Conservation (phyloP, 2,797 vertebrate species). For the Chromis chromis region DNA sequence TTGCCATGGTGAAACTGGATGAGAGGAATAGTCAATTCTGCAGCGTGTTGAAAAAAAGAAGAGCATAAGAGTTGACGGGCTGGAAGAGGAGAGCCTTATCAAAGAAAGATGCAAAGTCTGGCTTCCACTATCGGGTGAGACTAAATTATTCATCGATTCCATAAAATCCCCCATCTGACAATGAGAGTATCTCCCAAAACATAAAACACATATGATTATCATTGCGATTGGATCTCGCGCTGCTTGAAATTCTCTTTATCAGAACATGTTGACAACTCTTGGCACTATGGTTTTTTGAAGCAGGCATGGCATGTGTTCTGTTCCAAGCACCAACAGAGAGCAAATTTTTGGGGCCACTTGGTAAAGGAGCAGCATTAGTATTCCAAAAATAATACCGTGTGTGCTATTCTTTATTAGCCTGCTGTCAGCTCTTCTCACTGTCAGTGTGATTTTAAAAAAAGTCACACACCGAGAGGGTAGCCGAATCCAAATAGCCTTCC, state of each 20-base stretch:
- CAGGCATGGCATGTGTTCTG: conserved; percentile 9
- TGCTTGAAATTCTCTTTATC: conserved; percentile 37
- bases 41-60: conserved; percentile 41
- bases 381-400: conserved; percentile 60
- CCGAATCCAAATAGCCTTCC: conserved; percentile 31
- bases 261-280: conserved; percentile 25
- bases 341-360: conserved; percentile 37
- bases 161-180: conserved; percentile 54
- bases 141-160: conserved; percentile 70
- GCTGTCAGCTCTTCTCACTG: conserved; percentile 59
- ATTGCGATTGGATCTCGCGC: conserved; percentile 14
- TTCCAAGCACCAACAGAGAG: conserved; percentile 11
- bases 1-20: conserved; percentile 79
- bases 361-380: conserved; percentile 48
- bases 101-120: conserved; percentile 54
- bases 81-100: conserved; percentile 52
- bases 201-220: conserved; percentile 36
- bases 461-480: conserved; percentile 7
- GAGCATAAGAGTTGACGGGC: conserved; percentile 30
- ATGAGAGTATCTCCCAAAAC: conserved; percentile 37
- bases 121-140: conserved; percentile 39
- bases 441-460: conserved; percentile 46
- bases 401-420: conserved; percentile 58
- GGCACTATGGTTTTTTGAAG: conserved; percentile 25
- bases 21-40: conserved; percentile 65